Evolutionary conservation across 2,888 invertebrate genomes (phyloP), one percentile per base, ranked within the genome.

Genomic region (Ligdia adustata): DNA sequence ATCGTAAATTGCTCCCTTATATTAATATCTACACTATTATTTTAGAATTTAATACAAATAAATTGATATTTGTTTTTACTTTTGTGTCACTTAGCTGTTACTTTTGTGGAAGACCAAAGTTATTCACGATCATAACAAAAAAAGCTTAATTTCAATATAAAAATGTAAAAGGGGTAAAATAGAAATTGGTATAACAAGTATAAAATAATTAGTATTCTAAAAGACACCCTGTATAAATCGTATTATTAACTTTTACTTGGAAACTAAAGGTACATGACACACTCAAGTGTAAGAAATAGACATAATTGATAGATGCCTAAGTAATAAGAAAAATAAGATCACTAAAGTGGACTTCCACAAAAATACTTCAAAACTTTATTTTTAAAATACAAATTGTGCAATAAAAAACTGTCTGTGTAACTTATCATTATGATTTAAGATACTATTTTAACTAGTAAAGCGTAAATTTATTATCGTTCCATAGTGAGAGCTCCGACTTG

Each of bases 1-100:
- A 33, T 22, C 39, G 33, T 80, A 84, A 60, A 80, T 89, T 88
- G 88, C 78, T 88, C 89, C 89, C 88, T 86, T 86, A 87, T 74
- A 71, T 84, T 75, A 78, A 72, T 79, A 79, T 80, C 82, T 86
- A 84, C 83, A 80, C 63, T 67, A 64, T 74, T 32, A 14, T 18
- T 22, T 12, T 32, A 16, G 27, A 27, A 37, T 29, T 34, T 11
- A 12, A 11, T 9, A 27, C 13, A 27, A 20, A 37, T 6, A 37
- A 27, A 37, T 15, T 26, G n/a, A 32, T 39, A n/a, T n/a, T n/a
- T n/a, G n/a, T n/a, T n/a, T n/a, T n/a, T n/a, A n/a, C n/a, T n/a
- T n/a, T n/a, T n/a, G n/a, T n/a, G n/a, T n/a, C n/a, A n/a, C n/a
- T n/a, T n/a, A n/a, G n/a, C 15, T 24, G n/a, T 20, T 9, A 9